A percentile compares a stretch with the other conserved stretches of the same genome.
Conservation (phyloP, 2,888 invertebrate species). For the Crepidodera aurea region DNA sequence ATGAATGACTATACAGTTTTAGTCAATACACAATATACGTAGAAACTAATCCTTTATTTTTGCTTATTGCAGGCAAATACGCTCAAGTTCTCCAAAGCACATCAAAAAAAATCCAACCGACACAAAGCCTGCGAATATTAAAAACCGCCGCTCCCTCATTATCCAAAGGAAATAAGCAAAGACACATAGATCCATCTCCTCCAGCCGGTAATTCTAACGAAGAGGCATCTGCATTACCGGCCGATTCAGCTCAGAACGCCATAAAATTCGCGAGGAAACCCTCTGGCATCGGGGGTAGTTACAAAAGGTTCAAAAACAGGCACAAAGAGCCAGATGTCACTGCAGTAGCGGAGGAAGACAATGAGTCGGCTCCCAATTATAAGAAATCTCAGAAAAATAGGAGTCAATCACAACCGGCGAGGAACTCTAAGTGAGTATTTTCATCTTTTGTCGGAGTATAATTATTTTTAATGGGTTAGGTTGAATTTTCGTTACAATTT, state of each 20-base stretch:
- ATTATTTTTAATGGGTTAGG: constrained; percentile 31
- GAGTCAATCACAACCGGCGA: constrained; percentile 45
- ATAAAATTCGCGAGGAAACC: constrained; percentile 66
- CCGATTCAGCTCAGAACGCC: constrained; percentile 64
- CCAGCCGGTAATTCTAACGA: constrained; percentile 65
- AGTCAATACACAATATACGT: too few relatives aligned
- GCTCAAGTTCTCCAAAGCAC: constrained; percentile 87
- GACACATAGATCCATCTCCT: constrained; percentile 71
- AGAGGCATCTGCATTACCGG: constrained; percentile 63
- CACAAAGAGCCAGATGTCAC: constrained; percentile 57
- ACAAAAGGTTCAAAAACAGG: constrained; percentile 68
- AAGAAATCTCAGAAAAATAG: constrained; percentile 52
- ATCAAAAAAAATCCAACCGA: constrained; percentile 73
- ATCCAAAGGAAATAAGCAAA: constrained; percentile 59
- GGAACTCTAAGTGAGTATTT: constrained; percentile 60
- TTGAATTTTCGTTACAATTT: constrained; percentile 2
- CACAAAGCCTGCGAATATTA: constrained; percentile 72
- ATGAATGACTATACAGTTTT: too few relatives aligned
- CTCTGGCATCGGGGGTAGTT: constrained; percentile 55
- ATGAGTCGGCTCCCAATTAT: constrained; percentile 45
- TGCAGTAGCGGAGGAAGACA: constrained; percentile 50
- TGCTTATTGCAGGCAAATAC: constrained; percentile 71
- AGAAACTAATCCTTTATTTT: too few relatives aligned
- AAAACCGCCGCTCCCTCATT: constrained; percentile 77
- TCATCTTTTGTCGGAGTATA: constrained; percentile 8